Evolutionary conservation across 2,113 vertebrate species (phyloP).

Genomic region (Empidonax traillii): DNA sequence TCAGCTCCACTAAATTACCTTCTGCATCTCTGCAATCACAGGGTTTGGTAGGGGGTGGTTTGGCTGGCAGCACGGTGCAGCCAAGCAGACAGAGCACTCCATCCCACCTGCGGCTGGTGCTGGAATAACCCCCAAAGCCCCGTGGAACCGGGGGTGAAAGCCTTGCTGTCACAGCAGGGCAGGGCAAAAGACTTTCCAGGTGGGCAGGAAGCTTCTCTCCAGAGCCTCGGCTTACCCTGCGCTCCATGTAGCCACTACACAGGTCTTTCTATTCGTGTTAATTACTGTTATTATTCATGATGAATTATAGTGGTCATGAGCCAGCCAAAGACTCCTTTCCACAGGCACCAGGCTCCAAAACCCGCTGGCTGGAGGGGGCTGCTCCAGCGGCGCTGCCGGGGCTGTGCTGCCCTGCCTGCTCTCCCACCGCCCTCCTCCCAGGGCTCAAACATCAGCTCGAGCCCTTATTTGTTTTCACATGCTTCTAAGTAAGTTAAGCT

Average conservation of each 20-base stretch:
- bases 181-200: neutral
- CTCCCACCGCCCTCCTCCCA: neutral
- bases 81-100: neutral
- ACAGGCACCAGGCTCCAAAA: neutral
- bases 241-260: neutral
- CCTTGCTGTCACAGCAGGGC: neutral
- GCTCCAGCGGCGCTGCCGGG: neutral
- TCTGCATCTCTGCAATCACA: neutral
- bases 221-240: neutral
- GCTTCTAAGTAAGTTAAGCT: conserved; percentile 50
- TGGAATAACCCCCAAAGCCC: neutral
- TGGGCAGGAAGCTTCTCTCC: neutral
- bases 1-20: neutral
- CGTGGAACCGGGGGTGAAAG: neutral
- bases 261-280: neutral
- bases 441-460: neutral
- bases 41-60: neutral
- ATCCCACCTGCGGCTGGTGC: neutral
- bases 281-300: neutral
- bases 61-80: neutral
- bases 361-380: neutral
- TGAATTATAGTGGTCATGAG: neutral
- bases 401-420: neutral
- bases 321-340: neutral
- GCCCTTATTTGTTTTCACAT: conserved; percentile 40